Evolutionary conservation across 2,888 invertebrate genomes (phyloP).

Genomic region (Eledona agricola): DNA sequence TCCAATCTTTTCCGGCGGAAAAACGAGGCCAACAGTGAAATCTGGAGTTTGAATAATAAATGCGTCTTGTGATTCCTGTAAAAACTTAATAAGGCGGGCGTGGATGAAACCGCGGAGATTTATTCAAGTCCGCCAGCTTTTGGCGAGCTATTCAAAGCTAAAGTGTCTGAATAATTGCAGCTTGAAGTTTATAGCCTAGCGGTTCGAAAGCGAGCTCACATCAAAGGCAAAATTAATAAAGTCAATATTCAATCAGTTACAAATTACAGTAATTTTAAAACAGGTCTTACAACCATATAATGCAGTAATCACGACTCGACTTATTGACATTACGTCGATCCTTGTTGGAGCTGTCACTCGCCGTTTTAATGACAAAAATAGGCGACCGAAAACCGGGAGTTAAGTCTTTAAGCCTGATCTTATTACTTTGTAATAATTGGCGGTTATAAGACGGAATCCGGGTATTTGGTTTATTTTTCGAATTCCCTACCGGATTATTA

Average conservation of each 20-base stretch:
- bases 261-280: constrained; percentile 39
- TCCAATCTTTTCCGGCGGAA: too few species aligned
- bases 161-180: constrained; percentile 27
- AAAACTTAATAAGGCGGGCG: too few species aligned
- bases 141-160: constrained; percentile 5
- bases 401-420: constrained; percentile 8
- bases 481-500: constrained; percentile 22
- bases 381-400: constrained; percentile 5
- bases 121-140: too few species aligned
- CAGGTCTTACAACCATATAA: constrained; percentile 37
- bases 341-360: constrained; percentile 23
- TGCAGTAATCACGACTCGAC: constrained; percentile 33
- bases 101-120: too few species aligned
- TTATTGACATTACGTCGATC: constrained; percentile 30
- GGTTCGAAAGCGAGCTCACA: constrained; percentile 23
- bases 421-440: constrained; percentile 12
- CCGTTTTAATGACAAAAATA: constrained; percentile 7
- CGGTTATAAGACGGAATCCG: neutral
- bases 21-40: too few species aligned
- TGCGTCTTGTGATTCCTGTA: too few species aligned
- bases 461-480: constrained; percentile 8
- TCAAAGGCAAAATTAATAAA: constrained; percentile 35
- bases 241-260: constrained; percentile 39
- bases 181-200: constrained; percentile 16
- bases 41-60: too few species aligned